A percentile compares a stretch with the other conserved stretches of the same genome.
Conservation (phyloP, 2,888 invertebrate genomes). For the Thecophora atra region DNA sequence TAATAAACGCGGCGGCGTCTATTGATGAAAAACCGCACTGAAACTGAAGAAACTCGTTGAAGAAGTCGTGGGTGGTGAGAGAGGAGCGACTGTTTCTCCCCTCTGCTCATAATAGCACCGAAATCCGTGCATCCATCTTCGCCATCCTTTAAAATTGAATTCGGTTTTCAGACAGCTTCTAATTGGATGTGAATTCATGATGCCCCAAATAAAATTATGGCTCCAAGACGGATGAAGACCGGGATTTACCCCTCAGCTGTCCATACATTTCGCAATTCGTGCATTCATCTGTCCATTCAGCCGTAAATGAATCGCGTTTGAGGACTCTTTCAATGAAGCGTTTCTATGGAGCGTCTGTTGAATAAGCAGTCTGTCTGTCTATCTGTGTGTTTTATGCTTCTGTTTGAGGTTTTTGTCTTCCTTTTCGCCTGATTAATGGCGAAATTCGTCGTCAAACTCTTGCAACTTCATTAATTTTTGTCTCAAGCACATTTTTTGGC, state of each 20-base stretch:
- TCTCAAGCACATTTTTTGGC: constrained; percentile 14
- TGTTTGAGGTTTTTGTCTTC: too few relatives aligned
- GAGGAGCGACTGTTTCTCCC: too few relatives aligned
- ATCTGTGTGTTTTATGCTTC: not conserved
- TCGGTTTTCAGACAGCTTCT: constrained; percentile 35
- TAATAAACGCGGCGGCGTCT: too few relatives aligned
- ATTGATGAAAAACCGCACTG: too few relatives aligned
- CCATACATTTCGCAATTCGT: constrained; percentile 8
- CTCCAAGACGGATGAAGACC: not conserved
- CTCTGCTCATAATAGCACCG: too few relatives aligned
- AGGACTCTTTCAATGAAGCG: not conserved
- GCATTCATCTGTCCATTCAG: constrained; percentile 1
- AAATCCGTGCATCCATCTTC: too few relatives aligned
- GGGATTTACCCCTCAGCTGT: not conserved
- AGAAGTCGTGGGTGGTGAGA: too few relatives aligned
- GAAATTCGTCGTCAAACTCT: constrained; percentile 9
- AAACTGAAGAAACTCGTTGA: too few relatives aligned
- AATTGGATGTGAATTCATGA: constrained; percentile 45
- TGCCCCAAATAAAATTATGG: constrained; percentile 35
- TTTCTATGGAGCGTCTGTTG: not conserved
- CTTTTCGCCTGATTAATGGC: not conserved
- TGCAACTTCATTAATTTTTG: not conserved
- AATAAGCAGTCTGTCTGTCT: not conserved
- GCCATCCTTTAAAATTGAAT: too few relatives aligned
- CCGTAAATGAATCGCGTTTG: not conserved